Evolutionary conservation across 1,140 invertebrate species (phyloP), one percentile per base, ranked within the genome.

Genomic region (Teleopsis dalmanni): DNA sequence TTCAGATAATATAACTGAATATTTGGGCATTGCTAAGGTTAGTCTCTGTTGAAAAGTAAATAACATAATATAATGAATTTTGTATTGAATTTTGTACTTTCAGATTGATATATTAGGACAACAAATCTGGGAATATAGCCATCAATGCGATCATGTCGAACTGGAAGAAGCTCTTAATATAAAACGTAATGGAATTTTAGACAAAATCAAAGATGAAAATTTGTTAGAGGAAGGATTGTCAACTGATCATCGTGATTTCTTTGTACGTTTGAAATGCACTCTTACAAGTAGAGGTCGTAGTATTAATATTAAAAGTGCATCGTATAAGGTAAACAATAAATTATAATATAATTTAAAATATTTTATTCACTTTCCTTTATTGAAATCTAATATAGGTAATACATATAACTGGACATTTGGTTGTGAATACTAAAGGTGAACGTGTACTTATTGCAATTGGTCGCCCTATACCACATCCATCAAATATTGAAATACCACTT

Each of bases 61-160:
- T 38, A 19, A 38, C 14, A 18, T 42, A 11, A 38, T 37, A 33
- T 9, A 14, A 25, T 25, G 27, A 42, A 40, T 37, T 38, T 11
- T 9, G 16, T 14, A 11, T 26, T 18, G 13, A 6, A 8, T 27
- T 8, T 36, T 23, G 38, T 50, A 42, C 4, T 78, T 78, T 19
- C 72, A 95, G 91, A 85, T 94, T 75, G 92, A 96, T 68, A 81
- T 95, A 69, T 84, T 95, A 78, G 93, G 93, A 2, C 88, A 93
- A 58, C 94, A 86, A 67, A 83, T 96, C 25, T 95, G 85, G 73
- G 93, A 96, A 55, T 94, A 93, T 63, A 86, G 83, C 43, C 93
- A 98, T 73, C 91, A 91, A 8, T 95, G 92, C 65, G 93, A 97
- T 72, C 92, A 96, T 63, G 87, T 88, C 31, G 92, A 97, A 71